Evolutionary conservation across 2,113 vertebrate genomes (phyloP).

Genomic region (Thomomys bottae): DNA sequence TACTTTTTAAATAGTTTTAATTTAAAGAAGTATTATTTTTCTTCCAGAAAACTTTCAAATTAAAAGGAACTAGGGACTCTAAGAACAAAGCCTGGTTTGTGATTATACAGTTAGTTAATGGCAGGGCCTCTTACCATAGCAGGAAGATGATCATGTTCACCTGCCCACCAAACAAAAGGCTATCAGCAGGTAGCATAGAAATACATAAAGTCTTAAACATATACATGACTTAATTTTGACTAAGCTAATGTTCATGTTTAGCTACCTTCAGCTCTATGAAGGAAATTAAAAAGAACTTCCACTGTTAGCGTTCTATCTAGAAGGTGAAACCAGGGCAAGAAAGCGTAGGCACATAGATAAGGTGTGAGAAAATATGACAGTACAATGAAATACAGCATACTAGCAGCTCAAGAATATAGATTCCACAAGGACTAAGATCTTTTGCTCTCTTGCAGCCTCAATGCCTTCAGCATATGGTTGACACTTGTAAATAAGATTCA

Average conservation of each 20-base stretch:
- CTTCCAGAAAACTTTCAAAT: no score
- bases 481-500: background rate
- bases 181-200: background rate
- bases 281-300: background rate
- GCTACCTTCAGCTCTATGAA: slow-evolving; percentile 21
- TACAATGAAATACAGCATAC: background rate
- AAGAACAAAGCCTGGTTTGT: background rate
- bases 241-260: background rate
- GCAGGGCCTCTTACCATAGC: background rate
- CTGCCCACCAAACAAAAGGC: background rate
- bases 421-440: background rate
- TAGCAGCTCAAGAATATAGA: background rate
- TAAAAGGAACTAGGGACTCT: slow-evolving; percentile 23
- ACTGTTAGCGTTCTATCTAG: slow-evolving; percentile 20
- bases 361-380: background rate
- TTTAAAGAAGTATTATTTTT: background rate
- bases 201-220: background rate
- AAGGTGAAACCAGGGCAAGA: slow-evolving; percentile 20
- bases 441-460: background rate
- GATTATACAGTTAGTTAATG: background rate
- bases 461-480: background rate
- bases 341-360: background rate
- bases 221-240: slow-evolving; percentile 13
- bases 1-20: background rate
- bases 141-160: slow-evolving; percentile 1